Evolutionary conservation across 35 echinoderm and acorn worm genomes (phyloP), one percentile per base, ranked within the genome.

Genomic region (Eucidaris tribuloides): DNA sequence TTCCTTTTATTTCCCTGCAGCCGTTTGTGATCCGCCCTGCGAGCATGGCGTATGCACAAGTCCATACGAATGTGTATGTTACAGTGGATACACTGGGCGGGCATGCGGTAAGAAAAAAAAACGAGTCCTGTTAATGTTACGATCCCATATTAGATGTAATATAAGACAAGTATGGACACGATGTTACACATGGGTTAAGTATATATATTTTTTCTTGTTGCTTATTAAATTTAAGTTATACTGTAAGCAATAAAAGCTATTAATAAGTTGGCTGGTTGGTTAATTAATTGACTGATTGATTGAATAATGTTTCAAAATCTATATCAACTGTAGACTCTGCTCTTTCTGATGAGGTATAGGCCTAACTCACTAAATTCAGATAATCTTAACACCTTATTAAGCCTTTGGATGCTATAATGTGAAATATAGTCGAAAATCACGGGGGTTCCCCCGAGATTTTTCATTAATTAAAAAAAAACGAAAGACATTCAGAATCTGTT

Each of bases 1-100:
- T 17, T 64, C 1, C 37, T 0, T 32, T 2, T 64, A 7, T 28
- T 33, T 2, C 37, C 5, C 37, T 64, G 13, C 80, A 82, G 80
- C 80, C 62, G 37, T 82, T 31, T 82, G 80, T 41, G 54, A 58
- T 4, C 56, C 50, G 34, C 24, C 44, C 7, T 82, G 80, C 43
- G 3, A 5, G 19, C 5, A 40, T 37, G 80, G 80, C 3, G 17
- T 38, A 20, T 82, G 80, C 62, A 23, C 28, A 42, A n/a, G 13
- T 7, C 80, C 80, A 0, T 25, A 63, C 33, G 3, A 19, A 0
- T 82, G 80, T 33, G 15, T 9, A 6, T 82, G 80, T 58, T 18
- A 61, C 3, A 0, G 19, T 7, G 80, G 80, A 5, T 82, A 36
- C 29, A 4, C 50, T 23, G 80, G 80, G 28, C 36, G 4, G 1